phyloP scores from a whole-genome alignment of 2,797 vertebrate genomes.

The Okamejei kenojei region DNA sequence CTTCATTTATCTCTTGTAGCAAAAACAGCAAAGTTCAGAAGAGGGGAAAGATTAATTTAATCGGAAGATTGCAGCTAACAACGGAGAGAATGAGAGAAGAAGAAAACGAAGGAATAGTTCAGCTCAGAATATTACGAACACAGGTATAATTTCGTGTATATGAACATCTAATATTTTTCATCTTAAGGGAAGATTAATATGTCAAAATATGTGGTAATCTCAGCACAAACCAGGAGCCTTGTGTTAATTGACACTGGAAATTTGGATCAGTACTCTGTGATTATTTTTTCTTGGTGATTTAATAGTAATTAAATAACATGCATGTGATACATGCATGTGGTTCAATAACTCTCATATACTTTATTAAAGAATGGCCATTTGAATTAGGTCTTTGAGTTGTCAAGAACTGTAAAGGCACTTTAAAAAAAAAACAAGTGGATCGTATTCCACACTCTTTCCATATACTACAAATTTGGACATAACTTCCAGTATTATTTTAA shows the following conservation, averaged over 20 bases:
- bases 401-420: neutral
- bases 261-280: neutral
- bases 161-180: neutral
- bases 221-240: neutral
- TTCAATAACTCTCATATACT: neutral
- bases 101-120: slow-evolving; percentile 96
- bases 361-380: neutral
- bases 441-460: neutral
- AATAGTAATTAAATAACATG: neutral
- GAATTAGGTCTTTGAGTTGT: neutral
- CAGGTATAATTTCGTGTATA: slow-evolving; percentile 66
- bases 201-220: neutral
- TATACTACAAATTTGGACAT: neutral
- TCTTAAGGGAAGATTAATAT: neutral
- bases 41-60: slow-evolving; percentile 95
- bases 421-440: neutral
- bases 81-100: slow-evolving; percentile 97
- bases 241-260: neutral
- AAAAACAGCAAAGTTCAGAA: slow-evolving; percentile 98
- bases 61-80: slow-evolving; percentile 91
- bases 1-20: slow-evolving; percentile 55
- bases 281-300: neutral
- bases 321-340: neutral
- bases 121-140: slow-evolving; percentile 92
- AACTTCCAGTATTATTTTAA: neutral